Evolutionary conservation across 64 coral and sea anemone species (phyloP), one percentile per base, ranked within the genome.

Genomic region (Catalaphyllia jardinei): DNA sequence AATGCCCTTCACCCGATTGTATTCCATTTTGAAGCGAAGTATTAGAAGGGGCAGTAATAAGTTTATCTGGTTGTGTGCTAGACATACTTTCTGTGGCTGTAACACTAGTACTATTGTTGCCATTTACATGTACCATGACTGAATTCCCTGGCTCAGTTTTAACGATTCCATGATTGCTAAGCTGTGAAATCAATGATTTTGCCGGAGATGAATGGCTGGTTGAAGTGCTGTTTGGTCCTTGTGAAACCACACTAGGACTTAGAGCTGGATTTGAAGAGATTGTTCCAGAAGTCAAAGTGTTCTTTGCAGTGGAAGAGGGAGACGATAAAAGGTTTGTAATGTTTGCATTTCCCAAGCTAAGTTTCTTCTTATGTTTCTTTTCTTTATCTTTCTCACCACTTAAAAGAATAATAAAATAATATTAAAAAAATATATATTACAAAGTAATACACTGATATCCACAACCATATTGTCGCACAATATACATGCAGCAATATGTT

Each of bases 351-450:
- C 79, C 72, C 25, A 87, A 6, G 63, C 50, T 86, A 18, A 88
- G 82, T 57, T 93, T 95, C 80, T 88, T 93, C 31, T 91, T 95
- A 67, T 73, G 64, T 51, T 95, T 99, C 86, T 99, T 95, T 63
- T 99, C 94, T 28, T 93, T 95, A 8, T 98, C 93, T 30, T 89
- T 96, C n/a, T 67, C 87, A 18, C 92, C 90, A 93, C 96, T 98
- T 22, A 38, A 91, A 83, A 69, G 67, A 59, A 74, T 50, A 64
- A 74, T 49, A 50, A 87, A 72, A 46, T 31, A 57, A 46, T 46
- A 46, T 5, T 5, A 46, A 46, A 46, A n/a, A n/a, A n/a, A n/a
- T n/a, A n/a, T n/a, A 57, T 16, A 2, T 57, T 57, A 57, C 54
- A 57, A 57, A 57, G 15, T 16, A 57, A 57, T 57, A 57, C 1